Percentiles rank a stretch among this genome's conserved stretches.
Conservation (phyloP, 2,113 vertebrate genomes). For the Puma concolor region DNA sequence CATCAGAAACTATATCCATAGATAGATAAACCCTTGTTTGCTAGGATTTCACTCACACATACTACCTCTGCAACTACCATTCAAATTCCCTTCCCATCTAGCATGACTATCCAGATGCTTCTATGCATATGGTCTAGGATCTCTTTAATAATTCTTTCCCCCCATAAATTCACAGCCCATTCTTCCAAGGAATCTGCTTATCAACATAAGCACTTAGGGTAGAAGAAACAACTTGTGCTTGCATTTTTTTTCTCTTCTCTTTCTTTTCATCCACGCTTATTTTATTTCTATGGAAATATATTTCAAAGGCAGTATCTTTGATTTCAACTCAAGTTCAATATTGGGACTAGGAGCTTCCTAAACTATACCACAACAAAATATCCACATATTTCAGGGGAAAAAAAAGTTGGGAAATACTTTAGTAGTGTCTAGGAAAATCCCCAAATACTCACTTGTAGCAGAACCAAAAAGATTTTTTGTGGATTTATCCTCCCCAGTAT, state of each 20-base stretch:
- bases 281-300: neutral
- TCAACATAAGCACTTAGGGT: neutral
- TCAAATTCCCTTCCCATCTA: neutral
- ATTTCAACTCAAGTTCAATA: conserved; percentile 21
- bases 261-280: neutral
- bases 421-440: neutral
- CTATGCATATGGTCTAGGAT: neutral
- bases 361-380: neutral
- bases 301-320: neutral
- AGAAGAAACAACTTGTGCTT: neutral
- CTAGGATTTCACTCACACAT: neutral
- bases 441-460: conserved; percentile 93
- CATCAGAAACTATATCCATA: neutral
- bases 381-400: neutral
- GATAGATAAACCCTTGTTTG: neutral
- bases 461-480: conserved; percentile 98
- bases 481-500: conserved; percentile 93
- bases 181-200: neutral
- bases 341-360: neutral
- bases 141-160: neutral
- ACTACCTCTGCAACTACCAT: neutral
- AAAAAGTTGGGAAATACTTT: neutral
- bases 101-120: neutral
- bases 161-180: neutral
- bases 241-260: neutral